Conservation (phyloP, 2,797 vertebrate genomes). For the Falco peregrinus region DNA sequence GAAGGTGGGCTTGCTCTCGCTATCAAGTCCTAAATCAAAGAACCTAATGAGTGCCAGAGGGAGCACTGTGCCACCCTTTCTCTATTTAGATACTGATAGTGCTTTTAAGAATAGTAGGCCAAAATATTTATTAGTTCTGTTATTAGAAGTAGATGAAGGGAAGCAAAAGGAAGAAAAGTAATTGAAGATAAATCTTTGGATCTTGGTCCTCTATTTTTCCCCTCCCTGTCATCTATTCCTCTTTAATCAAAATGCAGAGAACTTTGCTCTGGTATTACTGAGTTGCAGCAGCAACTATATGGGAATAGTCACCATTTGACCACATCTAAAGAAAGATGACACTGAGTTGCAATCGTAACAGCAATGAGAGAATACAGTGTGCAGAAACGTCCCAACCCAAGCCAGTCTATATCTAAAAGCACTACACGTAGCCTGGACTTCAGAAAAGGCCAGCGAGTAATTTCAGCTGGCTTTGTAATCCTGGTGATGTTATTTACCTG, state of each 20-base stretch:
- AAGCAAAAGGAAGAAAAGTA: neutral
- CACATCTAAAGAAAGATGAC: neutral
- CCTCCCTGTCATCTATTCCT: neutral
- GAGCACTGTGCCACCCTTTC: neutral
- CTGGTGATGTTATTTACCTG: neutral
- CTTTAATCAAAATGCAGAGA: neutral
- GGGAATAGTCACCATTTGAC: neutral
- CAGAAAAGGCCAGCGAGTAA: neutral
- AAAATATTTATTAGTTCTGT: neutral
- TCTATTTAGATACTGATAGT: neutral
- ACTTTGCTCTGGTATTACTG: neutral
- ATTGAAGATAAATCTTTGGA: neutral
- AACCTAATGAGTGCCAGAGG: neutral
- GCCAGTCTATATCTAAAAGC: neutral
- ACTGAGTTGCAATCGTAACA: neutral
- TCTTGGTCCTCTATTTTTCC: rapidly evolving
- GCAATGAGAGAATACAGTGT: neutral
- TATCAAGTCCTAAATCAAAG: neutral
- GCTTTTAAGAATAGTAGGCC: neutral
- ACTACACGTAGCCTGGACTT: neutral
- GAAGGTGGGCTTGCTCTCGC: neutral
- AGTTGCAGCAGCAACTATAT: neutral
- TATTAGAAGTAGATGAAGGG: neutral
- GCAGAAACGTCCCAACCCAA: neutral
- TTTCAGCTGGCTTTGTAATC: neutral